Evolutionary conservation across 2,888 invertebrate species (phyloP), one percentile per base, ranked within the genome.

Genomic region (Lasioglossum zephyrum): DNA sequence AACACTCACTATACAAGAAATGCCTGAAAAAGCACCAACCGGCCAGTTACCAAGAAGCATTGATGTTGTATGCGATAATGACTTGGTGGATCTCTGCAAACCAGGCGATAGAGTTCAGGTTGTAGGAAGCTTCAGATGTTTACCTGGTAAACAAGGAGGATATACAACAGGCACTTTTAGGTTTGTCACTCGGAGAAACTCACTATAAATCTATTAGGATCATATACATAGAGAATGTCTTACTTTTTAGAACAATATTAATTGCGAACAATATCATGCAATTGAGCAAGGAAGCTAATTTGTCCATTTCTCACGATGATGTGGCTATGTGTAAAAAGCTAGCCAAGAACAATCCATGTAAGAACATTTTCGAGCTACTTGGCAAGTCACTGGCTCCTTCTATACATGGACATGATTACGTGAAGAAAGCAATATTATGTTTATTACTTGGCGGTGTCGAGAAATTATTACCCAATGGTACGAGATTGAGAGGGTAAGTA

Each of bases 21-120:
- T 99, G 98, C 99, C 99, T 0, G 99, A 99, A 95, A 98, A 99
- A 93, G 99, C 99, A 0, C 99, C 99, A 0, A 98, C 99, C 0
- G 98, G 99, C 1, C 99, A 99, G 95, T 95, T 99, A 91, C 99
- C 99, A 0, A 96, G 99, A 57, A 98, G 98, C 87, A 97, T 99
- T 4, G 99, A 99, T 94, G 97, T 99, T 66, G 97, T 99, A 80
- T 98, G 98, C 91, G 99, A 99, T 95, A 98, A 99, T 95, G 99
- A 99, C 95, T 96, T 99, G 74, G 99, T 99, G 0, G 99, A 99
- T 95, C 95, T 96, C 78, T 98, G 98, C 94, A 99, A 99, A 95
- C 99, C 99, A 0, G 99, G 99, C 13, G 99, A 99, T 95, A 96
- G 99, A 89, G 97, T 99, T n/a, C 99, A 99, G 95, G 96, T 99